phyloP scores from a whole-genome alignment of 1,140 invertebrate genomes.

The Rhizoglyphus robini region DNA sequence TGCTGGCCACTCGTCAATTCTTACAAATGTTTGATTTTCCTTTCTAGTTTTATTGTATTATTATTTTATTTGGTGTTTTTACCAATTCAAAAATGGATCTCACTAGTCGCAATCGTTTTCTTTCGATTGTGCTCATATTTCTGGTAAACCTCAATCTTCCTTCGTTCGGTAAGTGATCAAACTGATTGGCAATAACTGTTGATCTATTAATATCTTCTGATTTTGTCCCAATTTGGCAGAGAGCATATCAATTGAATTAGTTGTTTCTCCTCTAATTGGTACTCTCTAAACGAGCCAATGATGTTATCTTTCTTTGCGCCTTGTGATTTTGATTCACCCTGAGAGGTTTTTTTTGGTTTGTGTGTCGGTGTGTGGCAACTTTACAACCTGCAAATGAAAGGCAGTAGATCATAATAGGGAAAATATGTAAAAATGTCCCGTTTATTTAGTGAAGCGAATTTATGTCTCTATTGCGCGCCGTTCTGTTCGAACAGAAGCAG shows the following conservation, averaged over 20 bases:
- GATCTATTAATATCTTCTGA: slow-evolving; percentile 12
- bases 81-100: too few species aligned
- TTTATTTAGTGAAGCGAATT: slow-evolving; percentile 14
- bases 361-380: not conserved
- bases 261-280: not conserved
- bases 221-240: not conserved
- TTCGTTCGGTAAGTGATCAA: not conserved
- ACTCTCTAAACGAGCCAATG: not conserved
- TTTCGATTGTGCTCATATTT: too few species aligned
- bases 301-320: not conserved
- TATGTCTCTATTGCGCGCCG: slow-evolving; percentile 1
- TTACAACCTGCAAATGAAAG: not conserved
- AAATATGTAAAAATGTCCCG: slow-evolving; percentile 14
- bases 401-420: not conserved
- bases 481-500: not conserved
- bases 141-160: not conserved
- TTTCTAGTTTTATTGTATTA: too few species aligned
- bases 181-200: not conserved
- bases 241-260: not conserved
- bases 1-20: not conserved
- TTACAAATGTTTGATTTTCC: too few species aligned
- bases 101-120: too few species aligned
- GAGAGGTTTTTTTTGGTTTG: not conserved
- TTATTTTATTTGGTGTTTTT: too few species aligned
- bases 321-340: not conserved